Percentiles rank a stretch among this genome's conserved stretches.
These are phyloP conservation scores for Drosophila tristis DNA, from an alignment of 1,140 invertebrate genomes.

Conservation along the genomic window DNA sequence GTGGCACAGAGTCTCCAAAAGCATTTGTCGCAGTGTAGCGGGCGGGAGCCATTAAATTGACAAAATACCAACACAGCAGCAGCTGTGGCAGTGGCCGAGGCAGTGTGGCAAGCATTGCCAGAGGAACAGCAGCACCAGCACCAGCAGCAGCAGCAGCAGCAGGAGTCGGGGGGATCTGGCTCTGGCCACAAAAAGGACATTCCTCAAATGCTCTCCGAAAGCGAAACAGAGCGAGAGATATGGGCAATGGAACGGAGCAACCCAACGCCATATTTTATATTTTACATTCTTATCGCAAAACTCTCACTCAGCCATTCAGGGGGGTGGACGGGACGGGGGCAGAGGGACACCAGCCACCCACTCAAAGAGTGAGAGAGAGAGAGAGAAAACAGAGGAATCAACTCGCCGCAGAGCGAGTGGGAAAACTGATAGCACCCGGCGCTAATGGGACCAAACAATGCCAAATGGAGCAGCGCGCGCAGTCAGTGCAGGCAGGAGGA, in stretches of 20 bases:
- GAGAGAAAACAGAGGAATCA: slow-evolving; percentile 57
- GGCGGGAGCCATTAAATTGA: slow-evolving; percentile 77
- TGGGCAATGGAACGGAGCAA: slow-evolving; percentile 23
- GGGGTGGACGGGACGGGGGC: not conserved
- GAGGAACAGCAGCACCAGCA: not conserved
- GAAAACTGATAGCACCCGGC: slow-evolving; percentile 80
- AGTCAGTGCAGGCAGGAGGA: slow-evolving; percentile 36
- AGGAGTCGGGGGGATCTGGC: not conserved
- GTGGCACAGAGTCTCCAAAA: not conserved
- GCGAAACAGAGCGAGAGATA: slow-evolving; percentile 41
- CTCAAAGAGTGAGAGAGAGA: not conserved
- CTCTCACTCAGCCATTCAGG: slow-evolving; percentile 82
- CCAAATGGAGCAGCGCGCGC: slow-evolving; percentile 77
- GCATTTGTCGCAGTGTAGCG: slow-evolving; percentile 61
- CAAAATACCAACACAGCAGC: slow-evolving; percentile 75
- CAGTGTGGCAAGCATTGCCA: too few species aligned
- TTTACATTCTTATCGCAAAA: slow-evolving; percentile 84
- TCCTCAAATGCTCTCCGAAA: slow-evolving; percentile 63
- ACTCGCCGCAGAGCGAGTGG: slow-evolving; percentile 57
- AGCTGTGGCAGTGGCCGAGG: slow-evolving; percentile 8
- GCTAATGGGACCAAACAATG: slow-evolving; percentile 84
- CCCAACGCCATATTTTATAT: slow-evolving; percentile 82
- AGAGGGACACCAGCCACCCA: slow-evolving; percentile 13
- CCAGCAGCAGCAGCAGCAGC: too few species aligned
- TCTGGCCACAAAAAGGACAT: slow-evolving; percentile 78